A percentile compares a stretch with the other conserved stretches of the same genome.
Evolutionary conservation across 2,888 invertebrate species (phyloP).

Genomic region (Patella depressa): DNA sequence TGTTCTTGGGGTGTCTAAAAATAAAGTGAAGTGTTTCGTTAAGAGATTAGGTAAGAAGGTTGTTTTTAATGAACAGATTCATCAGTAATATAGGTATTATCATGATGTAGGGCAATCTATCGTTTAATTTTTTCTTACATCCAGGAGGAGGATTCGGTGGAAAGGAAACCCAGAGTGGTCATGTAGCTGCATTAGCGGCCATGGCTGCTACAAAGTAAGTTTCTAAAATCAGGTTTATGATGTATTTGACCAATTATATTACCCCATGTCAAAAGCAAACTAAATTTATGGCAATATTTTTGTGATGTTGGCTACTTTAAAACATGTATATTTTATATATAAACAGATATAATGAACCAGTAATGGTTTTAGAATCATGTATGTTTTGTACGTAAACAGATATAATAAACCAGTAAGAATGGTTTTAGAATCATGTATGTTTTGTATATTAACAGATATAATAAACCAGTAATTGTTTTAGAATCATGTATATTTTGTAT

Average conservation of each 20-base stretch:
- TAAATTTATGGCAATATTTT: too few relatives aligned
- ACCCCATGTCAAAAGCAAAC: too few relatives aligned
- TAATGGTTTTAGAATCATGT: too few relatives aligned
- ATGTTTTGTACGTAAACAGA: too few relatives aligned
- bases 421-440: too few relatives aligned
- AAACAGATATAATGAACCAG: too few relatives aligned
- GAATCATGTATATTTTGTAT: not conserved
- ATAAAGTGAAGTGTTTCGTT: slow-evolving; percentile 80
- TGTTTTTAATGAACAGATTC: not conserved
- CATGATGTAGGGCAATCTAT: not conserved
- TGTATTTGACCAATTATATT: too few relatives aligned
- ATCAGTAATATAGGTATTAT: not conserved
- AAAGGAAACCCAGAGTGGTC: slow-evolving; percentile 84
- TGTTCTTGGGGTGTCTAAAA: slow-evolving; percentile 79
- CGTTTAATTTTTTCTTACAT: slow-evolving; percentile 2
- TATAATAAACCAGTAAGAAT: not conserved
- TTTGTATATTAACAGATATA: too few relatives aligned
- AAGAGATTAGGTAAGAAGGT: slow-evolving; percentile 78
- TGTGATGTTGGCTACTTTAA: too few relatives aligned
- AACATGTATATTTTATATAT: too few relatives aligned
- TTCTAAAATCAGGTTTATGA: too few relatives aligned
- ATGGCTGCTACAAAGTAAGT: slow-evolving; percentile 80
- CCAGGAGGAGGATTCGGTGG: slow-evolving; percentile 93
- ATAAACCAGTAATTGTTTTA: too few relatives aligned
- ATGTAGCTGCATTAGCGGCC: slow-evolving; percentile 82